These are phyloP conservation scores for Drosophila hamatofila DNA, from an alignment of 2,888 invertebrate genomes.

Conservation along the genomic window DNA sequence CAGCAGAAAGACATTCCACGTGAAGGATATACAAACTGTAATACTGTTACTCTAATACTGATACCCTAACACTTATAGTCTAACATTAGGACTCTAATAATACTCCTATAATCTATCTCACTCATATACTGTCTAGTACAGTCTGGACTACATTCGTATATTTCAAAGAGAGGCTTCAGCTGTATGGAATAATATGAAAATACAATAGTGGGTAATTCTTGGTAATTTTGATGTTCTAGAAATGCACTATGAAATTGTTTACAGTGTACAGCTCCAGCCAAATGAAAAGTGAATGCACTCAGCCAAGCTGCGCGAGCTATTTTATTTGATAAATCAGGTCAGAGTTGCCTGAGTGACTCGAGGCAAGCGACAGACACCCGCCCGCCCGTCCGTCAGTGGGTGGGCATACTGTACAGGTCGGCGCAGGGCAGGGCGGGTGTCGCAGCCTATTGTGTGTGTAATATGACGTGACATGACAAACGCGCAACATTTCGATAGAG, in stretches of 20 bases:
- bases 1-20: background rate
- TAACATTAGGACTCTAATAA: background rate
- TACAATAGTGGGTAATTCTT: background rate
- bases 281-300: constrained; percentile 78
- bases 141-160: background rate
- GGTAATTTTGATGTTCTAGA: background rate
- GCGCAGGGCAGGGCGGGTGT: background rate
- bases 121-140: background rate
- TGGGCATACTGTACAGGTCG: background rate
- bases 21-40: background rate
- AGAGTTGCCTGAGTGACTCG: constrained; percentile 65
- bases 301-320: constrained; percentile 61
- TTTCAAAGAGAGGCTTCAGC: background rate
- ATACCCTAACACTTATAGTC: background rate
- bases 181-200: background rate
- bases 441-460: constrained; percentile 65
- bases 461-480: constrained; percentile 75
- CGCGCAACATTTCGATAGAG: constrained; percentile 43
- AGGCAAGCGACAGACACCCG: constrained; percentile 11
- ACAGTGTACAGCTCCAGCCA: constrained; percentile 47
- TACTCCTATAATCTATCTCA: background rate
- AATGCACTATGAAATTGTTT: constrained; percentile 26
- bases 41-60: background rate
- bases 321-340: constrained; percentile 79
- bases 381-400: constrained; percentile 1